Base-by-base conservation (phyloP, 2,888 invertebrate genomes). In the Leptopilina drosophilae region DNA sequence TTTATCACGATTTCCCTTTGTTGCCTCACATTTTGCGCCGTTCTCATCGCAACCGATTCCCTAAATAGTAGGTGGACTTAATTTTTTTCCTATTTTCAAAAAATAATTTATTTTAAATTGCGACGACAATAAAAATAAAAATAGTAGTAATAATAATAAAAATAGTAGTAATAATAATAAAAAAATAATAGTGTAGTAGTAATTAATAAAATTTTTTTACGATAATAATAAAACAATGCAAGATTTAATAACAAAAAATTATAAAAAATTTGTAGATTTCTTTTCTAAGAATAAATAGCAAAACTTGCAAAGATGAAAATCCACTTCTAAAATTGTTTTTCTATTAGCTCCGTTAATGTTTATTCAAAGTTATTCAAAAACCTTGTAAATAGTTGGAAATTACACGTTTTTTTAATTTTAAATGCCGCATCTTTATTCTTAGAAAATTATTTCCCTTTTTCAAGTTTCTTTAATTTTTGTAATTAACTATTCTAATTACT, bases 1-100 rank as follows among this genome's bases (percentile, higher is more conserved):
- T 77, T 81, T 67, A 67, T 76, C 42, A 64, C 64, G 59, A 78
- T 83, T 77, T 79, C 78, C 59, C 15, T 83, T 62, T 53, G 11
- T 6, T 64, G 80, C 12, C 12, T 81, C n/a, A 40, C 42, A n/a
- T 12, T 81, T 42, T 64, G 78, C 15, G 40, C 78, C 0, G 76
- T 79, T n/a, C 78, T 81, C 8, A 9, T 80, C 15, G 66, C 14
- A 14, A 56, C 33, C 14, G 33, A 73, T 33, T 56, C 56, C n/a
- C n/a, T 56, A n/a, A 73, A 73, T 33, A 56, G 73, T 73, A 73
- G 33, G n/a, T 73, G 14, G 5, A 8, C 5, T 56, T 33, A 20
- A 8, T 56, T 20, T 67, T 11, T 69, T 73, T 26, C 42, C 7
- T 8, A 42, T 7, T 42, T 42, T 8, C 8, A 42, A 6, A 8